Conservation (phyloP, 2,888 invertebrate genomes). For the Andrena minutula region DNA sequence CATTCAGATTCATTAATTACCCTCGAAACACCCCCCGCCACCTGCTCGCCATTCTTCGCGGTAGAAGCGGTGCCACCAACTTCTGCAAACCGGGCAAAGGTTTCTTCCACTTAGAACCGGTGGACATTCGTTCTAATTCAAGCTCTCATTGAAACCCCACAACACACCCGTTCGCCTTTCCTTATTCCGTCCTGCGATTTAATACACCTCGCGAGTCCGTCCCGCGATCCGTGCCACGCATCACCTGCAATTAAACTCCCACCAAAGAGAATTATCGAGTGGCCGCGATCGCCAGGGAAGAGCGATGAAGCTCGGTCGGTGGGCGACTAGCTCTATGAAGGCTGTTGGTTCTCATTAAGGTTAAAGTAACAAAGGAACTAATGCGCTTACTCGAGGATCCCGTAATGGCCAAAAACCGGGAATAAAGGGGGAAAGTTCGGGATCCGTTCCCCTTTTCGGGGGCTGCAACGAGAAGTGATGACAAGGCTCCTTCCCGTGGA, state of each 20-base stretch:
- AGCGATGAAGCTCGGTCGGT: constrained; percentile 24
- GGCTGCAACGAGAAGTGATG: constrained; percentile 46
- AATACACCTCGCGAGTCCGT: neutral
- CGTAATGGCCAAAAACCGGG: constrained; percentile 3
- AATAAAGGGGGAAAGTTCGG: constrained; percentile 47
- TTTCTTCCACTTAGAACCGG: no score
- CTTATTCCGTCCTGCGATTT: neutral
- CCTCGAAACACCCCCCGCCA: neutral
- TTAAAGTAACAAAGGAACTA: constrained; percentile 48
- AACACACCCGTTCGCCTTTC: neutral
- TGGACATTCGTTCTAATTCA: no score
- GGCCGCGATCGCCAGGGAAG: constrained; percentile 5
- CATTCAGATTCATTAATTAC: constrained; percentile 33
- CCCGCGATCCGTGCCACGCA: neutral
- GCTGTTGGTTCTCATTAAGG: constrained; percentile 42
- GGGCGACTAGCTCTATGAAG: constrained; percentile 26
- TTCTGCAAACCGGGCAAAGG: neutral
- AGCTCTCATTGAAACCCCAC: no score
- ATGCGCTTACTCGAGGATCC: constrained; percentile 40
- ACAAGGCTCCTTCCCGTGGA: constrained; percentile 32
- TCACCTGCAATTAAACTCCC: neutral
- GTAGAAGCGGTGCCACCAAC: neutral
- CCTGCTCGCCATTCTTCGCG: neutral
- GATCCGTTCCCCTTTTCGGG: constrained; percentile 34
- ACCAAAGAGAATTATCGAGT: neutral